A percentile compares a stretch with the other conserved stretches of the same genome.
phyloP scores from a whole-genome alignment of 2,888 invertebrate species.

The Panorpa germanica region DNA sequence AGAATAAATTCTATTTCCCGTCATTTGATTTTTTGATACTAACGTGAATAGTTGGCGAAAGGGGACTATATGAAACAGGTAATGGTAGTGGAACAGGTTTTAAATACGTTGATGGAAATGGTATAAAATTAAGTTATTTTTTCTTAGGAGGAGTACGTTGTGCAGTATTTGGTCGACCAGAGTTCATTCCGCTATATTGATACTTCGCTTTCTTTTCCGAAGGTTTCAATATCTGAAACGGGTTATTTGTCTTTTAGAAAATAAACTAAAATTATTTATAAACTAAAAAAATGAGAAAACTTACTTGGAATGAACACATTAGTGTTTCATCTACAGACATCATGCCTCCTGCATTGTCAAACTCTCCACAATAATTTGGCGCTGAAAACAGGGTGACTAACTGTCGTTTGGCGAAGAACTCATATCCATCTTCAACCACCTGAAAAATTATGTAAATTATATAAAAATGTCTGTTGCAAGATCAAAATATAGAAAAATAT shows the following conservation, averaged over 20 bases:
- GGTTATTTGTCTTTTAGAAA: conserved; percentile 9
- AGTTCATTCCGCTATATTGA: conserved; percentile 81
- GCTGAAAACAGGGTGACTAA: conserved; percentile 97
- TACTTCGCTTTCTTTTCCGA: conserved; percentile 99
- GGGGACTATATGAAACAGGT: not conserved
- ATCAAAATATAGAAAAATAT: conserved; percentile 6
- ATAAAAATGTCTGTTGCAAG: not conserved
- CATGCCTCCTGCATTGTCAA: conserved; percentile 98
- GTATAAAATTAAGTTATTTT: conserved; percentile 57
- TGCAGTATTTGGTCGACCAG: conserved; percentile 69
- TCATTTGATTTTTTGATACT: not conserved
- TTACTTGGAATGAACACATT: conserved; percentile 98
- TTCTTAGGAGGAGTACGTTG: conserved; percentile 55
- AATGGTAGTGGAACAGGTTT: too few species aligned
- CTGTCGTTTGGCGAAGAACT: conserved; percentile 97
- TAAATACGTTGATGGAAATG: too few species aligned
- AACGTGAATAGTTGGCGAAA: not conserved
- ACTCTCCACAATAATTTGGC: conserved; percentile 95
- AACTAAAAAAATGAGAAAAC: conserved; percentile 12
- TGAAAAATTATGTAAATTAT: conserved; percentile 18
- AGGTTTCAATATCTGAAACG: conserved; percentile 84
- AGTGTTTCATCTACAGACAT: conserved; percentile 98
- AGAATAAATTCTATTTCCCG: not conserved
- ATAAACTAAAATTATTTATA: conserved; percentile 4
- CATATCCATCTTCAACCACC: conserved; percentile 98